Evolutionary conservation across 2,888 invertebrate genomes (phyloP), one percentile per base, ranked within the genome.

Genomic region (Empis livida): DNA sequence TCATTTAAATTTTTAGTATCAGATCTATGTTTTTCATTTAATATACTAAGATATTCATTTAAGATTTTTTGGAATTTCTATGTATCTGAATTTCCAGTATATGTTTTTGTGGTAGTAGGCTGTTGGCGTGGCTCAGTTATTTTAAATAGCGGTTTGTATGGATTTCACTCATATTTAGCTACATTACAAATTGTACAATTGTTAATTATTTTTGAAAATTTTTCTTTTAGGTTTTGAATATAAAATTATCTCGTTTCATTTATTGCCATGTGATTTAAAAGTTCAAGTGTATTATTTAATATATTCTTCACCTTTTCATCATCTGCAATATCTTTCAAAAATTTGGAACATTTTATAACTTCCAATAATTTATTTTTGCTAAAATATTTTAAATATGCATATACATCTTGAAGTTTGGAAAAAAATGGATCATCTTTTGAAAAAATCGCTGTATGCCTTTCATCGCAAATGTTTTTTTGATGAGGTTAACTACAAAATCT

Each of bases 61-160:
- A 48, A 35, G 11, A 45, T 51, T 2, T 49, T 44, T n/a, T 51
- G 49, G n/a, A 49, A 47, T 40, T 48, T 42, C 42, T 48, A 47
- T 1, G 49, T 52, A 11, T 50, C 49, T 6, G 50, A 46, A 37
- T 44, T 37, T 8, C 45, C 47, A 31, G 41, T 45, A 15, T 49
- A 39, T 6, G n/a, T 15, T 31, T 49, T 44, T 4, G 47, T 43
- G 8, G 47, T 51, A 4, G 45, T 45, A 2, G 49, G 38, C 42
- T 37, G 37, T 14, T 13, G 14, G 9, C 42, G 30, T n/a, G 43
- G 41, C 37, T 49, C 46, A 1, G 46, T 43, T n/a, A 44, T 27
- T 43, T 45, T 30, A 14, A 42, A 42, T 17, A 43, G 27, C n/a
- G 39, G 20, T 42, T 46, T 40, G 10, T 42, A 30, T 13, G 49